Conservation (phyloP, 2,113 vertebrate genomes). For the Oryzias woworae region DNA sequence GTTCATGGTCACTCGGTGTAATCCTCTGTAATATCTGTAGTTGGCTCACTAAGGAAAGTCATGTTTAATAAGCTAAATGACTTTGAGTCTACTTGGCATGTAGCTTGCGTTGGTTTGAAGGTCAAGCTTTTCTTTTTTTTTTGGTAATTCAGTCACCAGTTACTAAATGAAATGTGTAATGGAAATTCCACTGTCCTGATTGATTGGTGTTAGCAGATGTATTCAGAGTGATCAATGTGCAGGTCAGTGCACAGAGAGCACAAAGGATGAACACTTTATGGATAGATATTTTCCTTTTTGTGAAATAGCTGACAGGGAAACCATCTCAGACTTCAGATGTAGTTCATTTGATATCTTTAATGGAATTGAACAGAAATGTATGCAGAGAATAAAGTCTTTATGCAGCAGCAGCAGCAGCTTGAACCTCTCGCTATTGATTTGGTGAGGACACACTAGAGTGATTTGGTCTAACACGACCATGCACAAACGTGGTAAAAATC, state of each 20-base stretch:
- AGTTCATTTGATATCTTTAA: too few species aligned
- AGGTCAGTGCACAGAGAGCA: slow-evolving; percentile 4
- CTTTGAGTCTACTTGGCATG: too few species aligned
- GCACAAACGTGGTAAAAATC: slow-evolving; percentile 64
- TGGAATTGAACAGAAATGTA: too few species aligned
- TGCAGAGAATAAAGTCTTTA: too few species aligned
- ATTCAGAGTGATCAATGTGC: slow-evolving; percentile 59
- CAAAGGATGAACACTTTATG: neutral
- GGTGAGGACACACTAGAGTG: slow-evolving; percentile 55
- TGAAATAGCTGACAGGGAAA: neutral
- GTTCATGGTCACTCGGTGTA: too few species aligned
- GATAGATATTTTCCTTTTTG: neutral
- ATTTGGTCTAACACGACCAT: slow-evolving; percentile 44
- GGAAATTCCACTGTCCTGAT: slow-evolving; percentile 64
- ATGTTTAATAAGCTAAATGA: too few species aligned
- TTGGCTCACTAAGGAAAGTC: neutral
- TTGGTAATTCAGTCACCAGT: neutral
- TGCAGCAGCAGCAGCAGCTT: neutral
- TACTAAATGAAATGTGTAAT: slow-evolving; percentile 37
- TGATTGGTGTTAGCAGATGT: slow-evolving; percentile 40
- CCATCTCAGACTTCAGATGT: too few species aligned
- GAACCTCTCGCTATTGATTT: slow-evolving; percentile 47
- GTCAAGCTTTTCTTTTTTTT: slow-evolving; percentile 23
- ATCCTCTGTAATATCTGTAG: neutral
- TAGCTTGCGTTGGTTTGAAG: slow-evolving; percentile 26